A percentile compares a stretch with the other conserved stretches of the same genome.
Conservation (phyloP, 2,113 vertebrate genomes). For the Heliornis fulica region DNA sequence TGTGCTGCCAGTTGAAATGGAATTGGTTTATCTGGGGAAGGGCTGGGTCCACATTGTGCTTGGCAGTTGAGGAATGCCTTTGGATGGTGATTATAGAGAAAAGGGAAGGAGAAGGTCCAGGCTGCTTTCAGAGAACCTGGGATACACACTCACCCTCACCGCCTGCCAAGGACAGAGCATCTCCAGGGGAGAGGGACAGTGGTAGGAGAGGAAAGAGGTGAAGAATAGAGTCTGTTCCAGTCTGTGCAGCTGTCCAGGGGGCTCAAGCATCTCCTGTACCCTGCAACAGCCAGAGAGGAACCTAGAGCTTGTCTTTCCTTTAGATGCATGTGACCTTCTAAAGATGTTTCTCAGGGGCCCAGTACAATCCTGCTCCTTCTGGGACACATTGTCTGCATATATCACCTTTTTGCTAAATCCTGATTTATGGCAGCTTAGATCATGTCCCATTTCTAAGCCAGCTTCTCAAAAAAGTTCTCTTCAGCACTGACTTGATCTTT, state of each 20-base stretch:
- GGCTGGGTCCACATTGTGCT: not conserved
- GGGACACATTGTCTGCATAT: not conserved
- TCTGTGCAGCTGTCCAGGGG: not conserved
- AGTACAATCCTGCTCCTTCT: not conserved
- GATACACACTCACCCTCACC: rapidly evolving
- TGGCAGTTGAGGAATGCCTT: not conserved
- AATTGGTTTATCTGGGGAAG: not conserved
- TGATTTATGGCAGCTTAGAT: not conserved
- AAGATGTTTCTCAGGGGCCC: not conserved
- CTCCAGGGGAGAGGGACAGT: not conserved
- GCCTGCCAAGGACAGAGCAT: not conserved
- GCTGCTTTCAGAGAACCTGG: not conserved
- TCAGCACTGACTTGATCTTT: not conserved
- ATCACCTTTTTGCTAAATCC: not conserved
- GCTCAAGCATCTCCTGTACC: not conserved
- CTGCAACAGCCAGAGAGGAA: not conserved
- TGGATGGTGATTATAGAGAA: not conserved
- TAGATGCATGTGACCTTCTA: not conserved
- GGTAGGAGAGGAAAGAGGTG: not conserved
- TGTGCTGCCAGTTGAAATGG: not conserved
- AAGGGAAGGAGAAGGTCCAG: not conserved
- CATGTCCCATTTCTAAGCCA: not conserved
- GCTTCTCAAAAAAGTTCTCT: not conserved
- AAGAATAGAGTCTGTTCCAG: not conserved
- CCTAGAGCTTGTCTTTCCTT: not conserved